Base-by-base conservation (phyloP, 2,113 vertebrate genomes). In the Bufo bufo region DNA sequence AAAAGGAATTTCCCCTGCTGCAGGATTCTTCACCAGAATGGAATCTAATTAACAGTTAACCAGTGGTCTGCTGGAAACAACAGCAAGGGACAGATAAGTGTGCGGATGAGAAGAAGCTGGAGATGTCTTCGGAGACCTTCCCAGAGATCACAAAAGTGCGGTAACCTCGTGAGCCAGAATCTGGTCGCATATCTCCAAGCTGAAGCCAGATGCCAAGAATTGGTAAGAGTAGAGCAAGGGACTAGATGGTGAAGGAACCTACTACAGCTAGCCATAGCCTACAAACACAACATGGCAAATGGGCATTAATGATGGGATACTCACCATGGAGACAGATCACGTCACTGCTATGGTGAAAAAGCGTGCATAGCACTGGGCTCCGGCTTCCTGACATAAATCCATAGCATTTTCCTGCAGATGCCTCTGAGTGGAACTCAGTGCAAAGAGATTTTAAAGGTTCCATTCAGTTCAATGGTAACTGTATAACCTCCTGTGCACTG, bases 11-110 rank as follows among this genome's bases (percentile, higher is more conserved):
- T 43, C 74, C 80, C 54, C 75, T 52, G 19, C 45, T 52, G 74
- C 12, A 5, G 14, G 11, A 7, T 59, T 82, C 78, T 63, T 23
- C 63, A 7, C 71, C 49, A 75, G 71, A 65, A 77, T 72, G 19
- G 87, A 88, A 88, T 88, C 87, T 65, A 75, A 88, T 88, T 88
- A 88, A 19, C 49, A 59, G 54, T 58, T 63, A 83, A 83, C 56
- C 78, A 58, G 56, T 56, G 52, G 23, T 77, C 71, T 61, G 56
- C 56, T 59, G 56, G 50, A 58, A 33, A 52, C 3, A 13, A 81
- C 59, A 82, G 77, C 5, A 33, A 47, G 33, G 72, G 54, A 77
- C 20, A 75, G 69, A 88, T 61, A 75, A 47, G 71, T 75, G 54
- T 61, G 59, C 66, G 54, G 20, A 63, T 33, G 9, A 6, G 23